Percentiles rank a stretch among this genome's conserved stretches.
phyloP scores from a whole-genome alignment of 2,113 vertebrate genomes.

The Porphyrio hochstetteri region DNA sequence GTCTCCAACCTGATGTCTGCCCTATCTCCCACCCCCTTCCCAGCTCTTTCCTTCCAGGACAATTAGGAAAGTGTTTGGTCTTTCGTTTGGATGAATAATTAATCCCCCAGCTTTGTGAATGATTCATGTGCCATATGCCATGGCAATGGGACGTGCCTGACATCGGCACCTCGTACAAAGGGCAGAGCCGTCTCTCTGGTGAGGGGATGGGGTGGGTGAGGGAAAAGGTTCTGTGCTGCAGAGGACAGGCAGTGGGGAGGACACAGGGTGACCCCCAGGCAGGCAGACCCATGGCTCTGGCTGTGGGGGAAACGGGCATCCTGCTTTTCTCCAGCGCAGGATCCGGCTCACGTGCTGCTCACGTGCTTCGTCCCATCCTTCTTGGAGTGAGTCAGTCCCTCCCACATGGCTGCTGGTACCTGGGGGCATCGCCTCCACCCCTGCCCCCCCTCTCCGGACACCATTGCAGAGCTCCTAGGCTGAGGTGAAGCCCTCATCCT shows the following conservation, averaged over 20 bases:
- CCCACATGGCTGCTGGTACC: background rate
- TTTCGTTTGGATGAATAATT: slow-evolving; percentile 87
- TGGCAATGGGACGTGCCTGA: background rate
- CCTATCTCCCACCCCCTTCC: background rate
- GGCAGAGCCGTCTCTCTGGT: background rate
- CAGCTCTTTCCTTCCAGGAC: slow-evolving; percentile 66
- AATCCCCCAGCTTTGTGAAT: slow-evolving; percentile 81
- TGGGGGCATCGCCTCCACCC: background rate
- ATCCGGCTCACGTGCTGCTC: background rate
- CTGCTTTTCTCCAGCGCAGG: accelerated
- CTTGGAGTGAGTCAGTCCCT: background rate
- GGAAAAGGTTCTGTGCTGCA: accelerated
- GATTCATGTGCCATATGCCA: slow-evolving; percentile 88
- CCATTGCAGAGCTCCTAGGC: background rate
- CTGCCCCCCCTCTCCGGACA: accelerated
- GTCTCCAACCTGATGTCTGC: background rate
- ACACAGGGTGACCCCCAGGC: accelerated
- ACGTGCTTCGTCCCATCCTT: background rate
- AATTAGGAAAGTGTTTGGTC: slow-evolving; percentile 84
- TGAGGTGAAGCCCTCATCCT: accelerated
- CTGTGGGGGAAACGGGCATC: background rate
- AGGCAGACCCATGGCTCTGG: background rate
- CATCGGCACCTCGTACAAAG: background rate
- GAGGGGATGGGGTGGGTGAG: background rate
- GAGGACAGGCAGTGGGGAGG: background rate